phyloP scores from a whole-genome alignment of 2,113 vertebrate genomes.

The Pluvialis apricaria region DNA sequence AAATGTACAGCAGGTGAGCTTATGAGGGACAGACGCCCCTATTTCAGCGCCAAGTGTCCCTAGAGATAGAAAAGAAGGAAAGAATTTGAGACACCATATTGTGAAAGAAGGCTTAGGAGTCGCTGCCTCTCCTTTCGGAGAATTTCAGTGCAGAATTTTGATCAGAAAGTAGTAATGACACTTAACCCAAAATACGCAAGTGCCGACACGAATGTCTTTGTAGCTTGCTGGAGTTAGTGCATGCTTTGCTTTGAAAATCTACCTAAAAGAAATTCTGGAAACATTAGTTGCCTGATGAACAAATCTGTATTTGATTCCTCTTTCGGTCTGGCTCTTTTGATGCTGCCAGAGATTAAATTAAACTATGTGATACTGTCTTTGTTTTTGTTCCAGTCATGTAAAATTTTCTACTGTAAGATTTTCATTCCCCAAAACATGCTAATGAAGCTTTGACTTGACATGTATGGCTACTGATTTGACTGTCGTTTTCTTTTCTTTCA shows the following conservation, averaged over 20 bases:
- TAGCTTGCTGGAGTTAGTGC: not conserved
- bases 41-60: not conserved
- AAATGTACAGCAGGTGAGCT: not conserved
- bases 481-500: conserved; percentile 67
- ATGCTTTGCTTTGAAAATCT: not conserved
- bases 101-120: not conserved
- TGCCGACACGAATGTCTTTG: not conserved
- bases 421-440: not conserved
- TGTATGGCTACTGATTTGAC: not conserved
- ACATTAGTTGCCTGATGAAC: not conserved
- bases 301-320: conserved; percentile 6
- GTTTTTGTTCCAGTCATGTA: not conserved
- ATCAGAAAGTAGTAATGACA: not conserved
- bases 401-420: not conserved
- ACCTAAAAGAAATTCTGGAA: not conserved
- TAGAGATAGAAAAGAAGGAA: not conserved
- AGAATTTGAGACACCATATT: not conserved
- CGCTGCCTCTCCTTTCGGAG: not conserved
- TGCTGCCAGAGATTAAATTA: not conserved
- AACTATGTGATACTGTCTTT: not conserved
- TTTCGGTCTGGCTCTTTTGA: not conserved
- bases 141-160: not conserved
- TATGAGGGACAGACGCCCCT: not conserved
- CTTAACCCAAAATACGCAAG: not conserved
- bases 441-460: conserved; percentile 22